Base-by-base conservation (phyloP, 2,113 vertebrate genomes). In the Anguilla japonica region DNA sequence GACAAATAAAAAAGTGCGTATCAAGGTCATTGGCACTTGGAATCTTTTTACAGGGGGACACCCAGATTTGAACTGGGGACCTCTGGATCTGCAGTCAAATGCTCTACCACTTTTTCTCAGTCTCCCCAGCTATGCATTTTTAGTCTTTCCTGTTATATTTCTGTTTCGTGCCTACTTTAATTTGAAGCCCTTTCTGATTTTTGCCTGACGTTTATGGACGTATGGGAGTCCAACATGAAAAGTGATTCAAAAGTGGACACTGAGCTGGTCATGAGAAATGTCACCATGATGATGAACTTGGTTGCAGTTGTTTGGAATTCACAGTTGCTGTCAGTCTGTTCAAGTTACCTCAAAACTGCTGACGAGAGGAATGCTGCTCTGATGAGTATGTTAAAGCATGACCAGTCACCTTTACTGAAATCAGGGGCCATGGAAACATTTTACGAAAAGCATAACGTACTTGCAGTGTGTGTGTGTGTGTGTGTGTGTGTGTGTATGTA, bases 321-420 rank as follows among this genome's bases (percentile, higher is more conserved):
- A n/a, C 83, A 67, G 83, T 43, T 84, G 57, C 57, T 84, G 56
- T 60, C 83, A 40, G 34, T 71, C 53, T 56, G 22, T 41, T 84
- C 57, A 84, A 15, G 26, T 84, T 67, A 84, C 56, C 83, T 13
- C 83, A 22, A 67, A 84, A 71, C 39, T 80, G 83, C 57, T 84
- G 57, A 75, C 67, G 22, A 75, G 29, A 83, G 26, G 39, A n/a
- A 41, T 29, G 46, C 46, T 16, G 82, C n/a, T 71, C 34, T 26
- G 46, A 11, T 57, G 41, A n/a, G 50, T 80, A 41, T 60, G 84
- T n/a, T n/a, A 79, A 9, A 83, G 40, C 41, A 26, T 43, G 18
- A 46, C 81, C 26, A 67, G 60, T 39, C 29, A 26, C 39, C 29
- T 81, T 81, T 81, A 29, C 79, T 20, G 79, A 41, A 9, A 81